These are phyloP conservation scores for Thymelicus sylvestris DNA, from an alignment of 2,888 invertebrate species.

Conservation along the genomic window DNA sequence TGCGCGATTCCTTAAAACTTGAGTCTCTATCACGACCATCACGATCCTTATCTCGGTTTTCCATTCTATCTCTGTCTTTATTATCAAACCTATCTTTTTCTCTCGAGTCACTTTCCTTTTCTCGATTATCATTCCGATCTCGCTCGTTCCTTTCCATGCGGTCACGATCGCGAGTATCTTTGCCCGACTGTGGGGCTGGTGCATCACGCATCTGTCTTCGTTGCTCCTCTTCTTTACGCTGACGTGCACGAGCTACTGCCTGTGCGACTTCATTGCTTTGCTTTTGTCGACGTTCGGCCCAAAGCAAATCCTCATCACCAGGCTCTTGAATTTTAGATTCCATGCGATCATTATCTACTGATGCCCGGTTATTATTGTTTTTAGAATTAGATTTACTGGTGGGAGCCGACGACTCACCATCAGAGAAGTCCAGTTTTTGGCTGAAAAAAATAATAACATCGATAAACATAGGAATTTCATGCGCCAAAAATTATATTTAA, in stretches of 20 bases:
- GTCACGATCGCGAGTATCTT: slow-evolving; percentile 62
- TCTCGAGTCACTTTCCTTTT: slow-evolving; percentile 58
- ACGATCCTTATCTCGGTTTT: slow-evolving; percentile 53
- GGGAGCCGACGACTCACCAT: slow-evolving; percentile 89
- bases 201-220: slow-evolving; percentile 84
- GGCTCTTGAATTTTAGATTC: slow-evolving; percentile 70
- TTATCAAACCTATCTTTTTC: slow-evolving; percentile 59
- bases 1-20: slow-evolving; percentile 56
- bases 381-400: slow-evolving; percentile 56
- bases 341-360: slow-evolving; percentile 67
- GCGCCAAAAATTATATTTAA: background rate
- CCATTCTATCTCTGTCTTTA: slow-evolving; percentile 62
- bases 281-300: slow-evolving; percentile 89
- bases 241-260: slow-evolving; percentile 92
- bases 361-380: slow-evolving; percentile 63
- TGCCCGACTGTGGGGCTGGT: slow-evolving; percentile 57
- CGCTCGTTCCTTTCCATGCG: slow-evolving; percentile 50
- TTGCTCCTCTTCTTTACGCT: slow-evolving; percentile 95
- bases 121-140: slow-evolving; percentile 53
- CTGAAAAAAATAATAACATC: slow-evolving; percentile 66
- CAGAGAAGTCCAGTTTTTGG: slow-evolving; percentile 97
- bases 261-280: slow-evolving; percentile 90
- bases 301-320: slow-evolving; percentile 82
- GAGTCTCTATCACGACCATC: slow-evolving; percentile 55
- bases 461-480: background rate